Evolutionary conservation across 2,113 vertebrate species (phyloP).

Genomic region (Rhadina sibilatrix): DNA sequence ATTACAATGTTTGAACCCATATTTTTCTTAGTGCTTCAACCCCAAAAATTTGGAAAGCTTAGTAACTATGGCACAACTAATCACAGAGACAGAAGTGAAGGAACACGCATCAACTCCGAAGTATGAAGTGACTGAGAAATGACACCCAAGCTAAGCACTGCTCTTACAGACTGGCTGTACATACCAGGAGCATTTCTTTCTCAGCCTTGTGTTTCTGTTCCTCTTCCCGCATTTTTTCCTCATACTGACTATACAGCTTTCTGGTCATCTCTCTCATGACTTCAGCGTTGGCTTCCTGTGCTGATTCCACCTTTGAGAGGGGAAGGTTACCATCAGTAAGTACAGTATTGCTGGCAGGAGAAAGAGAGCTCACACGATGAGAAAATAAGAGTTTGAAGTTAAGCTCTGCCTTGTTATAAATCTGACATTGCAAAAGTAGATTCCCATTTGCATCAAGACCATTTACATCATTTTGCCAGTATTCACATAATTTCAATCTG

Average conservation of each 20-base stretch:
- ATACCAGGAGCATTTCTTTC: conserved; percentile 86
- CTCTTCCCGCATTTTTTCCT: conserved; percentile 83
- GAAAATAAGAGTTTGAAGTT: background rate
- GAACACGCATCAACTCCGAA: fast-evolving
- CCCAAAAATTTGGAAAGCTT: background rate
- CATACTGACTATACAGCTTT: conserved; percentile 84
- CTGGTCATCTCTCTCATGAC: conserved; percentile 86
- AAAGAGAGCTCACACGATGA: background rate
- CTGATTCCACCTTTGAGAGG: conserved; percentile 81
- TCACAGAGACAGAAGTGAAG: background rate
- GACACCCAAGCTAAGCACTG: background rate
- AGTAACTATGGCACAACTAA: background rate
- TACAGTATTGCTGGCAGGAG: background rate
- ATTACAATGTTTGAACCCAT: background rate
- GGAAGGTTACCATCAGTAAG: background rate
- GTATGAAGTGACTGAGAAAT: fast-evolving
- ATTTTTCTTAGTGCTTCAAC: background rate
- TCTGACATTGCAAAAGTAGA: background rate
- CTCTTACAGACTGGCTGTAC: background rate
- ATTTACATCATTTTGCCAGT: background rate
- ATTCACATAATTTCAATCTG: background rate
- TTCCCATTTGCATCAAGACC: background rate
- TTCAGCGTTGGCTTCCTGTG: conserved; percentile 82
- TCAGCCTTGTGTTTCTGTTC: conserved; percentile 84
- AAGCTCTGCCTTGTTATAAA: background rate